Percentiles rank a stretch among this genome's conserved stretches.
Evolutionary conservation across 1,140 invertebrate genomes (phyloP).

Genomic region (Temnothorax longispinosus): DNA sequence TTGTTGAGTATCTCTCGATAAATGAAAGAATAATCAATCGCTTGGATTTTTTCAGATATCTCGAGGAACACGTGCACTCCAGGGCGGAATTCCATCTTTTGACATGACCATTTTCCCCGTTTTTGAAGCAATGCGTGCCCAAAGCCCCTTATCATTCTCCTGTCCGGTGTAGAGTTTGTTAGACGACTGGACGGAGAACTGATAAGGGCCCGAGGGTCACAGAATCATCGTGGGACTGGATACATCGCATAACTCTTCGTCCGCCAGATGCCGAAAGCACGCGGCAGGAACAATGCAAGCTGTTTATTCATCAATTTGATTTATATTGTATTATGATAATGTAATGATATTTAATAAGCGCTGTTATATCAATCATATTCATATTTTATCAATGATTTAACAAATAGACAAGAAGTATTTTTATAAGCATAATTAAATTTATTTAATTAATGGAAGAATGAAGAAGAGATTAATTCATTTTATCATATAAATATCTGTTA

Average conservation of each 20-base stretch:
- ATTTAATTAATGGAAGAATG: background rate
- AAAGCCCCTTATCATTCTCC: conserved; percentile 90
- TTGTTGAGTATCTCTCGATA: background rate
- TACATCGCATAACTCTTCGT: background rate
- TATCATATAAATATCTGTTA: background rate
- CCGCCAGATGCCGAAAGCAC: background rate
- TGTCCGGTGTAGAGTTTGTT: conserved; percentile 88
- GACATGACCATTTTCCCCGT: background rate
- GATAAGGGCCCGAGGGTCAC: conserved; percentile 90
- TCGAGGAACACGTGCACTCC: background rate
- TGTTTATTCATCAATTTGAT: background rate
- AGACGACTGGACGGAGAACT: conserved; percentile 91
- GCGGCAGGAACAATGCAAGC: background rate
- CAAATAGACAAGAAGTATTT: background rate
- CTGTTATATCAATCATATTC: background rate
- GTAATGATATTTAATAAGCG: background rate
- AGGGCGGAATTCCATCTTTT: background rate
- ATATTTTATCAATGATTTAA: background rate
- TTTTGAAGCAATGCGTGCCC: conserved; percentile 79
- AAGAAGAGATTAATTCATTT: background rate
- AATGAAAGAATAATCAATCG: background rate
- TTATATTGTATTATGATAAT: background rate
- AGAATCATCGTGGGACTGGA: conserved; percentile 81
- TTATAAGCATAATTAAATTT: background rate
- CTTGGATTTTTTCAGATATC: conserved; percentile 34